phyloP scores from a whole-genome alignment of 2,888 invertebrate species.

The Lepidochrysops patricia region DNA sequence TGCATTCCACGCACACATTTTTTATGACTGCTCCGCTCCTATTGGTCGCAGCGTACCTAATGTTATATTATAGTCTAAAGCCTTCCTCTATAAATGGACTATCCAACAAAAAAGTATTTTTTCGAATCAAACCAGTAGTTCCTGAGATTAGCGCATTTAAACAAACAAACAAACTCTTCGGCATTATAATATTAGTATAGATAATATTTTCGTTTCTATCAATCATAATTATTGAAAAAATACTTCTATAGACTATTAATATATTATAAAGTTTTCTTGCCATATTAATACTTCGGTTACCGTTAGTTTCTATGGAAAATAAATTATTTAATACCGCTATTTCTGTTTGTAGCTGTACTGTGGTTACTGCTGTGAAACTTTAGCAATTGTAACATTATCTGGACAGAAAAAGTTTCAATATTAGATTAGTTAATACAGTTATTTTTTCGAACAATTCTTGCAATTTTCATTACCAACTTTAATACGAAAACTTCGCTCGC shows the following conservation, averaged over 20 bases:
- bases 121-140: too few species aligned
- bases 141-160: too few species aligned
- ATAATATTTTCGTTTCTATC: neutral
- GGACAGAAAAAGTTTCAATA: neutral
- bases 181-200: too few species aligned
- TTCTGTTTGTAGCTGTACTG: neutral
- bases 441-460: slow-evolving; percentile 4
- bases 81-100: too few species aligned
- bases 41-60: too few species aligned
- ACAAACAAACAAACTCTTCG: too few species aligned
- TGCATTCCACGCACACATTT: too few species aligned
- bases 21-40: too few species aligned
- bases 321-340: neutral
- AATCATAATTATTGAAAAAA: neutral
- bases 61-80: too few species aligned
- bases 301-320: neutral
- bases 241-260: neutral
- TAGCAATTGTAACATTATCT: slow-evolving; percentile 4
- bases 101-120: too few species aligned
- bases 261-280: too few species aligned
- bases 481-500: slow-evolving; percentile 8
- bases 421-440: slow-evolving; percentile 6
- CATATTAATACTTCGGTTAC: neutral
- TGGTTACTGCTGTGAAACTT: neutral
- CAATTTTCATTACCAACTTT: slow-evolving; percentile 11